phyloP scores from a whole-genome alignment of 1,140 invertebrate genomes.

The Drosophila orosa region DNA sequence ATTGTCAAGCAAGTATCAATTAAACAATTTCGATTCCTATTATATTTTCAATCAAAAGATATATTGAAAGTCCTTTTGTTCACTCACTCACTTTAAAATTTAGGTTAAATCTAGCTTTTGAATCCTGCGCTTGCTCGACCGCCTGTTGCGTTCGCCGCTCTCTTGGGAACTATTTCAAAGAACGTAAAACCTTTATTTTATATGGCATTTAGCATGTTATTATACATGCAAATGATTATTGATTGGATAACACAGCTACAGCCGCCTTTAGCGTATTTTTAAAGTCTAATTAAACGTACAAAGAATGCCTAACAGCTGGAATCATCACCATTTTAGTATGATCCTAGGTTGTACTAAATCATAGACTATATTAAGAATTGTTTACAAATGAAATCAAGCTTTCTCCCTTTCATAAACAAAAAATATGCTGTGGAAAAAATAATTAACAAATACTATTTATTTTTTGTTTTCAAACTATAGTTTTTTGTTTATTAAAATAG shows the following conservation, averaged over 20 bases:
- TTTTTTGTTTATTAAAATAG: no score
- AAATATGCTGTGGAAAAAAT: no score
- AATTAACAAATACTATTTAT: no score
- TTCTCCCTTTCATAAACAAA: no score
- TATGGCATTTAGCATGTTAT: background rate
- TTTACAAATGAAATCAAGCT: no score
- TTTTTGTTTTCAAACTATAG: no score
- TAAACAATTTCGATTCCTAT: no score
- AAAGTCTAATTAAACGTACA: background rate
- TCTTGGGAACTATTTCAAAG: background rate
- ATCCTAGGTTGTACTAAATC: background rate
- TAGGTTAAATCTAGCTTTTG: background rate
- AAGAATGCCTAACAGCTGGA: background rate
- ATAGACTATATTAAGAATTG: no score
- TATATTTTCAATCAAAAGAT: no score
- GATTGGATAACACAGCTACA: background rate
- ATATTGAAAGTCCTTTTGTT: no score
- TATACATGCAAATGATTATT: constrained; percentile 10
- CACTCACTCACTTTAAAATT: background rate
- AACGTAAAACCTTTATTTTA: background rate
- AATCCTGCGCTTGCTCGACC: no score
- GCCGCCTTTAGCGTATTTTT: background rate
- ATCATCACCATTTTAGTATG: constrained; percentile 3
- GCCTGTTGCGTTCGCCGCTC: background rate
- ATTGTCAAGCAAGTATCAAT: background rate